Percentiles rank a stretch among this genome's conserved stretches.
Conservation (phyloP, 2,888 invertebrate species). For the Nomada flava region DNA sequence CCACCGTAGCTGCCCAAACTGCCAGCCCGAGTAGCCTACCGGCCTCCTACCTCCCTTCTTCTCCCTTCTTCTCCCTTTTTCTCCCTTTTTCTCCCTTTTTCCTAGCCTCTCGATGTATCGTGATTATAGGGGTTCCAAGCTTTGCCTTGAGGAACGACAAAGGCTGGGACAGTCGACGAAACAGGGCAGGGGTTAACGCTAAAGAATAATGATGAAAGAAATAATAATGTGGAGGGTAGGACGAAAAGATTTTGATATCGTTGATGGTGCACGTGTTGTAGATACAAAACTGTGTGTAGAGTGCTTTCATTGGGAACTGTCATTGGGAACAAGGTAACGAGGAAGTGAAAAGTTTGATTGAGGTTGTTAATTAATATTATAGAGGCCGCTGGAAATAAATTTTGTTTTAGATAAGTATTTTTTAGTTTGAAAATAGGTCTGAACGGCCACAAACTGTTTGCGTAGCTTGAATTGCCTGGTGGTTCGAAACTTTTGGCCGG, state of each 20-base stretch:
- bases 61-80: conserved; percentile 42
- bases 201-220: not conserved
- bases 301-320: no score
- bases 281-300: no score
- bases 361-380: no score
- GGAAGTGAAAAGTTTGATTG: no score
- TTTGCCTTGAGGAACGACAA: not conserved
- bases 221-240: not conserved
- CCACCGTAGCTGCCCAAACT: conserved; percentile 44
- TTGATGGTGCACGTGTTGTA: conserved; percentile 2
- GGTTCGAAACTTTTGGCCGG: no score
- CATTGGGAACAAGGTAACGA: no score
- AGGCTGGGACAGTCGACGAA: conserved; percentile 24
- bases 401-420: no score
- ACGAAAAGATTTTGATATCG: conserved; percentile 11
- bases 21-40: conserved; percentile 33
- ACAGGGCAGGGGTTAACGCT: conserved; percentile 2
- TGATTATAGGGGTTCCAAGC: conserved; percentile 47
- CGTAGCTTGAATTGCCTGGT: no score
- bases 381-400: no score
- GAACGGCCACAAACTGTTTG: no score
- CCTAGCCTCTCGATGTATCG: conserved; percentile 51
- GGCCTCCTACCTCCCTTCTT: not conserved
- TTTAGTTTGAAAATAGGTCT: no score
- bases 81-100: conserved; percentile 35